Evolutionary conservation across 2,888 invertebrate species (phyloP).

Genomic region (Drosophila mettleri): DNA sequence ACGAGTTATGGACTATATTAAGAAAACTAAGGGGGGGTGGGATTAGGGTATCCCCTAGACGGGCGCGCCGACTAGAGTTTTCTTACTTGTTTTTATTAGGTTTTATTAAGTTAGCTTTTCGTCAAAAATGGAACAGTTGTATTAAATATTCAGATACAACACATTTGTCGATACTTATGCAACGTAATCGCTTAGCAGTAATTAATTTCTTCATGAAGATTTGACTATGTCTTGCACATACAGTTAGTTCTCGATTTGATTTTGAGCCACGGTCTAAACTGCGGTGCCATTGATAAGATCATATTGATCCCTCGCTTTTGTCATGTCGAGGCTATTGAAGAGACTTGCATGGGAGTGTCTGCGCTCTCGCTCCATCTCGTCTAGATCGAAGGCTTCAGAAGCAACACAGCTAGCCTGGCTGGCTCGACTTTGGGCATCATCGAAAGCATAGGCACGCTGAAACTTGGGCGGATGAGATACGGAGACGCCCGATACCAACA

Average conservation of each 20-base stretch:
- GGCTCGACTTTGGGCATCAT: slow-evolving; percentile 73
- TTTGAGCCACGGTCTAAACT: slow-evolving; percentile 62
- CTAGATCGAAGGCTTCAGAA: slow-evolving; percentile 83
- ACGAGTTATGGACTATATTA: too few species aligned
- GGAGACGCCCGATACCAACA: slow-evolving; percentile 12
- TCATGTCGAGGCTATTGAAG: slow-evolving; percentile 60
- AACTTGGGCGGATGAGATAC: slow-evolving; percentile 68
- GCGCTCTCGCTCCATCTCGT: slow-evolving; percentile 84
- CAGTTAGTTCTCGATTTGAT: neutral
- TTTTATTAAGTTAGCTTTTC: neutral
- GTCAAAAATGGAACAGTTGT: neutral
- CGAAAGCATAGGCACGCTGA: slow-evolving; percentile 80
- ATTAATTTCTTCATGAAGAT: neutral
- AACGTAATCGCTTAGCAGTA: neutral
- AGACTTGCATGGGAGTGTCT: slow-evolving; percentile 85
- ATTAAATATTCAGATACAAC: neutral
- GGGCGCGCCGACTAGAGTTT: too few species aligned
- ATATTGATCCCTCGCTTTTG: slow-evolving; percentile 69
- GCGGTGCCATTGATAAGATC: slow-evolving; percentile 84
- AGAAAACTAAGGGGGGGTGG: too few species aligned
- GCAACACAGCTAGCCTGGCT: slow-evolving; percentile 70
- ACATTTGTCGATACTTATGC: neutral
- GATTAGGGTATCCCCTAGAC: too few species aligned
- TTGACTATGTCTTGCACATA: neutral
- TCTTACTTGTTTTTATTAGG: too few species aligned